Conservation (phyloP, 2,888 invertebrate genomes). For the Acanthosoma haemorrhoidale region DNA sequence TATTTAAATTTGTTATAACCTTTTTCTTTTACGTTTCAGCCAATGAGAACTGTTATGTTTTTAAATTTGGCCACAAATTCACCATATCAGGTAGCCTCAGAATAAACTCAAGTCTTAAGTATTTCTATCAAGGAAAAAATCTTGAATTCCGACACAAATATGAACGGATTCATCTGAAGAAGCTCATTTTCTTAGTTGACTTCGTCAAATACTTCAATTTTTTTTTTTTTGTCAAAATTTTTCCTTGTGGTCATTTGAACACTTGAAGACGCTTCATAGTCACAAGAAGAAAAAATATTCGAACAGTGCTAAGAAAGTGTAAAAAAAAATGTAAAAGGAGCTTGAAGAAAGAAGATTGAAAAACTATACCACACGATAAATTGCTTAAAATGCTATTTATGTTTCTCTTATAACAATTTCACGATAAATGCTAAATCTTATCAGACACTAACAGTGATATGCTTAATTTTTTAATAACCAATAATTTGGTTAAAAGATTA, state of each 20-base stretch:
- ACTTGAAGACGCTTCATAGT: background rate
- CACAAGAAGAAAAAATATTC: background rate
- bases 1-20: too few species aligned
- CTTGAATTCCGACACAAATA: constrained; percentile 32
- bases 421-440: background rate
- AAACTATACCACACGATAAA: background rate
- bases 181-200: too few species aligned
- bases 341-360: background rate
- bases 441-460: background rate
- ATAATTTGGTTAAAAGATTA: too few species aligned
- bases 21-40: constrained; percentile 20
- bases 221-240: background rate
- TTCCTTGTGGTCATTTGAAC: constrained; percentile 3
- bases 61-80: constrained; percentile 27
- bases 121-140: constrained; percentile 34
- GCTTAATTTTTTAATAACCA: background rate
- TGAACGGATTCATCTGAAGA: background rate
- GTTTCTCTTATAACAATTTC: background rate
- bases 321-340: background rate
- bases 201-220: background rate
- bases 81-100: constrained; percentile 16
- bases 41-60: background rate
- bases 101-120: constrained; percentile 26
- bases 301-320: background rate
- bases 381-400: background rate